Conservation (phyloP, 1,140 invertebrate species). For the Aethina tumida region DNA sequence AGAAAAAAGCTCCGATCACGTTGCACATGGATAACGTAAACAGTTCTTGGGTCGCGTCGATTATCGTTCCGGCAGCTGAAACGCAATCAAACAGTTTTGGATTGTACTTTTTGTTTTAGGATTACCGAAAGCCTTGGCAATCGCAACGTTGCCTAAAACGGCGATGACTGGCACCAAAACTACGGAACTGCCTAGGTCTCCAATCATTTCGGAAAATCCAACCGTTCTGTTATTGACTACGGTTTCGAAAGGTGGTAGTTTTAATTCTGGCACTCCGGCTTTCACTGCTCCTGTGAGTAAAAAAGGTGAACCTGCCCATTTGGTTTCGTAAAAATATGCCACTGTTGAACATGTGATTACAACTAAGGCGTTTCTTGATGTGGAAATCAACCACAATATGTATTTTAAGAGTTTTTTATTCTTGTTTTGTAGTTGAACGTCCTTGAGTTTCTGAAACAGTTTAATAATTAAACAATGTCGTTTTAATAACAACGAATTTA, state of each 20-base stretch:
- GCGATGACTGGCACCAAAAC: slow-evolving; percentile 71
- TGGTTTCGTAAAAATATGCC: slow-evolving; percentile 41
- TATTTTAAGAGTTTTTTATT: slow-evolving; percentile 35
- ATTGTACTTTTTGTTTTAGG: too few relatives aligned
- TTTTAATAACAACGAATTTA: slow-evolving; percentile 30
- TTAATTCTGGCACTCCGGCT: slow-evolving; percentile 48
- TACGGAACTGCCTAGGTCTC: slow-evolving; percentile 63
- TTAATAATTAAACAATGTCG: neutral
- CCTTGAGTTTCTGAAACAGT: slow-evolving; percentile 55
- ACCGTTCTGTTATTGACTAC: slow-evolving; percentile 42
- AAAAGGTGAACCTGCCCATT: slow-evolving; percentile 41
- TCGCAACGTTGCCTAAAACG: slow-evolving; percentile 74
- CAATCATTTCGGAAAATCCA: slow-evolving; percentile 35
- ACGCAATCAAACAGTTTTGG: too few relatives aligned
- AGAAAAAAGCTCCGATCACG: slow-evolving; percentile 80
- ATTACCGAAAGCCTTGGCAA: slow-evolving; percentile 74
- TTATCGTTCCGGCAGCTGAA: slow-evolving; percentile 58
- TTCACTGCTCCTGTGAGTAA: slow-evolving; percentile 55
- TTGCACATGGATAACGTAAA: slow-evolving; percentile 80
- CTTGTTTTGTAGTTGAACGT: slow-evolving; percentile 27
- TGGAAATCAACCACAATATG: slow-evolving; percentile 64
- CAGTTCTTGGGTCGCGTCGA: slow-evolving; percentile 77
- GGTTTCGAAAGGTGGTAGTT: slow-evolving; percentile 50
- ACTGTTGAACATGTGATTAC: slow-evolving; percentile 54
- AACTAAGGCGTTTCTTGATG: slow-evolving; percentile 68